Conservation (phyloP, 2,888 invertebrate genomes). For the Polydrusus tereticollis region DNA sequence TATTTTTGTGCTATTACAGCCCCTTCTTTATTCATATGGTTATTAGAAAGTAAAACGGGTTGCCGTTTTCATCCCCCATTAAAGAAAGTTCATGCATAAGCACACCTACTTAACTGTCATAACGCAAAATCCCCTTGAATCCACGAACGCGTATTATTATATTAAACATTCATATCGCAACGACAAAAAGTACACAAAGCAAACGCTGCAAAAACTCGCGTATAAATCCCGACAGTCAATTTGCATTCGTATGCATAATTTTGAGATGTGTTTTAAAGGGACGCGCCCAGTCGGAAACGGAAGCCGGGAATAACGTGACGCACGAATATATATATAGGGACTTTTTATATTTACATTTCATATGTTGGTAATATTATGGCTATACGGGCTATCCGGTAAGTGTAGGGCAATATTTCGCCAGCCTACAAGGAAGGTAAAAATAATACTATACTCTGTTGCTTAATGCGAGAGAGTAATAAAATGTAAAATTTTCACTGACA, state of each 20-base stretch:
- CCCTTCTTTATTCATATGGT: neutral
- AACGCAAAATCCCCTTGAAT: conserved; percentile 4
- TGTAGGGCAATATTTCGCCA: too few species aligned
- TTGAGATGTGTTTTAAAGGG: conserved; percentile 34
- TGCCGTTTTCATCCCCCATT: neutral
- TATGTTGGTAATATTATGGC: conserved; percentile 1
- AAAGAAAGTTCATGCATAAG: conserved; percentile 4
- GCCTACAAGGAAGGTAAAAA: too few species aligned
- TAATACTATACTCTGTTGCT: too few species aligned
- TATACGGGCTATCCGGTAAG: too few species aligned
- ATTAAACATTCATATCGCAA: conserved; percentile 14
- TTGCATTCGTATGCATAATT: conserved; percentile 38
- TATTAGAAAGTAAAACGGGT: neutral
- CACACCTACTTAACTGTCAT: conserved; percentile 1
- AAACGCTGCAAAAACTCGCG: conserved; percentile 20
- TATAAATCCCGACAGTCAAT: conserved; percentile 31
- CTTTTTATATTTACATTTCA: conserved; percentile 5
- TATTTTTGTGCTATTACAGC: neutral
- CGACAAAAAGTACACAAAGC: conserved; percentile 15
- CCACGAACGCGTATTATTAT: conserved; percentile 2
- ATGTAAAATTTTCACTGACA: too few species aligned
- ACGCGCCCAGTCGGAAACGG: conserved; percentile 31
- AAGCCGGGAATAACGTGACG: neutral
- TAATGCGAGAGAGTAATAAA: too few species aligned
- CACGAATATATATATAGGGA: neutral